Conservation (phyloP, 2,113 vertebrate genomes). For the Malurus alboscapulatus region DNA sequence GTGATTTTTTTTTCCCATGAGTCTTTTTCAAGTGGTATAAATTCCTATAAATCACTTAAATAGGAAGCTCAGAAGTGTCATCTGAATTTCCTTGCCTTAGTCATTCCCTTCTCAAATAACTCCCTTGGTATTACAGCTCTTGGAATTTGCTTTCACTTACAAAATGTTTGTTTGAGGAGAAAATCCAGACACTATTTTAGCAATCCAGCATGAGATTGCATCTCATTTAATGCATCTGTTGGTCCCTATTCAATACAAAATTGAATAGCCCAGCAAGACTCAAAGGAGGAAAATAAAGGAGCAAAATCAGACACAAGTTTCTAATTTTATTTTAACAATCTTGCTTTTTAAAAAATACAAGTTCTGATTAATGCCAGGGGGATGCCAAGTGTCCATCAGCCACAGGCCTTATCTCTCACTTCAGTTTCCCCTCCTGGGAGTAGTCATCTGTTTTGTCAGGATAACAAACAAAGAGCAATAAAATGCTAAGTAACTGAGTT, state of each 20-base stretch:
- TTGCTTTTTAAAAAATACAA: conserved; percentile 65
- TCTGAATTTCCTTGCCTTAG: conserved; percentile 18
- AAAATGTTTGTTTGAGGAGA: not conserved
- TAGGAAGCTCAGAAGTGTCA: conserved; percentile 42
- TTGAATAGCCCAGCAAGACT: not conserved
- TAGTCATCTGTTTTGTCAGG: not conserved
- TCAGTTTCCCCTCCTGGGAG: not conserved
- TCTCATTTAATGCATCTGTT: not conserved
- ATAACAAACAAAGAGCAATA: not conserved
- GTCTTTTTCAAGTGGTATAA: conserved; percentile 30
- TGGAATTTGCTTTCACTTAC: not conserved
- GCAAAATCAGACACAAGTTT: conserved; percentile 65
- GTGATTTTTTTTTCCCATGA: not conserved
- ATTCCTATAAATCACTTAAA: not conserved
- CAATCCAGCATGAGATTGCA: not conserved
- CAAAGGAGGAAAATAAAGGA: not conserved
- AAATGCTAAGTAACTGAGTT: not conserved
- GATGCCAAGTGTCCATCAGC: conserved; percentile 51
- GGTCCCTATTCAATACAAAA: not conserved
- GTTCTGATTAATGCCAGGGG: conserved; percentile 54
- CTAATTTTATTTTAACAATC: conserved; percentile 76
- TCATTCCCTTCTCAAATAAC: conserved; percentile 6
- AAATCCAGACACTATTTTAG: not conserved
- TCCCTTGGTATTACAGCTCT: conserved; percentile 13
- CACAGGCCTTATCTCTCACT: not conserved